A percentile compares a stretch with the other conserved stretches of the same genome.
Conservation (phyloP, 2,888 invertebrate genomes). For the Pseudococcus jackbeardsleyi region DNA sequence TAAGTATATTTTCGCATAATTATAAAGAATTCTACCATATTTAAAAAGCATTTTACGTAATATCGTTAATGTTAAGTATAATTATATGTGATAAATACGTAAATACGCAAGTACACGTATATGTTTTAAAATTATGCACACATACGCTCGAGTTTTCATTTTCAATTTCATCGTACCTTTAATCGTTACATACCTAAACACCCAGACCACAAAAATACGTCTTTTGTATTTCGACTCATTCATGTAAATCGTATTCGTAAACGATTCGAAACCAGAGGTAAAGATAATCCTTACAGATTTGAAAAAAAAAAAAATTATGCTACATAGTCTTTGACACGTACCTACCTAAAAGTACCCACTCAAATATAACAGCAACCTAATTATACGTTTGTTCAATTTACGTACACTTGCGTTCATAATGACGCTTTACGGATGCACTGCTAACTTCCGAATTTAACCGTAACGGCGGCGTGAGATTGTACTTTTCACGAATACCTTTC, state of each 20-base stretch:
- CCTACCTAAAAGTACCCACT: neutral
- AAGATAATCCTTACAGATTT: no score
- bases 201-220: no score
- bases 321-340: slow-evolving; percentile 24
- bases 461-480: slow-evolving; percentile 24
- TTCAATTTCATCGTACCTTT: no score
- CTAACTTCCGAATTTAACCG: slow-evolving; percentile 48
- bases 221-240: no score
- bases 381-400: slow-evolving; percentile 19
- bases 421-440: neutral
- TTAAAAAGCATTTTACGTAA: slow-evolving; percentile 21
- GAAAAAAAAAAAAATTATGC: neutral
- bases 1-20: slow-evolving; percentile 22
- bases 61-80: neutral
- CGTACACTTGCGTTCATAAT: neutral
- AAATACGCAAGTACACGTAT: neutral
- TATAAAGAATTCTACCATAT: neutral
- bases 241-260: no score
- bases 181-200: no score
- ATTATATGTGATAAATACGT: neutral
- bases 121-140: no score
- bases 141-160: no score
- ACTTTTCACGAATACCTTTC: slow-evolving; percentile 6
- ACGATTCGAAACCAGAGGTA: no score
- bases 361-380: slow-evolving; percentile 18